These are phyloP conservation scores for Sorex maritimensis DNA, from an alignment of 2,797 vertebrate genomes.

Conservation along the genomic window DNA sequence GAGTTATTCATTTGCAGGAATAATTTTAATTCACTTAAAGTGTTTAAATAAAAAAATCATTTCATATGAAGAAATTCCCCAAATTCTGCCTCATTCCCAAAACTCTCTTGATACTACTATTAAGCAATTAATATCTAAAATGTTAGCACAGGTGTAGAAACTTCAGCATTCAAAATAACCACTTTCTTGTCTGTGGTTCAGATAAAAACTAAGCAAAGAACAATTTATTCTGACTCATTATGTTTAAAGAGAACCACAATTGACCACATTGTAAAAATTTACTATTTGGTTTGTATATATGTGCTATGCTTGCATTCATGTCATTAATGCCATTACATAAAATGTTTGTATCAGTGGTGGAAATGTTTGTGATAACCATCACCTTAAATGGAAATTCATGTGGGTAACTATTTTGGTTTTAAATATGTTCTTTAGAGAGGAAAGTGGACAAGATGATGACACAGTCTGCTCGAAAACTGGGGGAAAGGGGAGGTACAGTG, in stretches of 20 bases:
- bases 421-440: constrained; percentile 43
- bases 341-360: constrained; percentile 60
- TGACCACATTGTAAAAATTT: constrained; percentile 32
- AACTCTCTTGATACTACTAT: background rate
- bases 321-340: constrained; percentile 6
- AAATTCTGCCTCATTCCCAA: constrained; percentile 40
- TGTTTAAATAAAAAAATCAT: too few species aligned
- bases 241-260: constrained; percentile 3
- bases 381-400: constrained; percentile 66
- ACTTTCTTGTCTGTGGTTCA: constrained; percentile 5
- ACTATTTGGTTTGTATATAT: background rate
- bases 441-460: constrained; percentile 42
- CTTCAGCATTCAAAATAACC: background rate
- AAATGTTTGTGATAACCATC: constrained; percentile 66
- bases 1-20: background rate
- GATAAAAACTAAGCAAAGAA: background rate
- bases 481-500: constrained; percentile 61
- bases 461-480: constrained; percentile 27
- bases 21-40: background rate
- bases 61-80: background rate
- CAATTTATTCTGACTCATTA: background rate
- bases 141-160: background rate
- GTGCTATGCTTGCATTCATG: background rate
- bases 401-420: constrained; percentile 29
- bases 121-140: constrained; percentile 33